Conservation (phyloP, 2,113 vertebrate genomes). For the Mohoua ochrocephala region DNA sequence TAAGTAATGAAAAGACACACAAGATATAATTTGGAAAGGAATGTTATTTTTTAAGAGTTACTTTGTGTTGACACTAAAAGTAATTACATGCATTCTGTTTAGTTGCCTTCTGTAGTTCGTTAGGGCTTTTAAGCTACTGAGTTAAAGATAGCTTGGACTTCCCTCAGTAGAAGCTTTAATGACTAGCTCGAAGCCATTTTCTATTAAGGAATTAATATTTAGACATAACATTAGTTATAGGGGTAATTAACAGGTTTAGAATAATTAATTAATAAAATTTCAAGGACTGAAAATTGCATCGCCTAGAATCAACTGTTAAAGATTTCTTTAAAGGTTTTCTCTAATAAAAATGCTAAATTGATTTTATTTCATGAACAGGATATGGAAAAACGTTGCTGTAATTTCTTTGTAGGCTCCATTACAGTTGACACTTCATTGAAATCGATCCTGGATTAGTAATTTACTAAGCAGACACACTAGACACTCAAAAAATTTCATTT, state of each 20-base stretch:
- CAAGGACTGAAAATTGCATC: background rate
- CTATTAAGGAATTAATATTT: slow-evolving; percentile 44
- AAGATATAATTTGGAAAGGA: background rate
- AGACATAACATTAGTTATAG: background rate
- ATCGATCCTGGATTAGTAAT: background rate
- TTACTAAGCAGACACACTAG: background rate
- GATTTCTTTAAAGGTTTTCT: background rate
- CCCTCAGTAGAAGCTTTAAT: background rate
- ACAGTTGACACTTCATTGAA: background rate
- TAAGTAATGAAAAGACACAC: background rate
- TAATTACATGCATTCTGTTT: background rate
- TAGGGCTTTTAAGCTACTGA: background rate
- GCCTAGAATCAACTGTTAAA: background rate
- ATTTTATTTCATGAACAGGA: background rate
- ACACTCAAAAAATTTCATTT: background rate
- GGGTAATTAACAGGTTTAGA: background rate
- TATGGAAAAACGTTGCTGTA: background rate
- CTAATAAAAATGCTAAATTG: background rate
- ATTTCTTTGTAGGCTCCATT: background rate
- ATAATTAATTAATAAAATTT: slow-evolving; percentile 21
- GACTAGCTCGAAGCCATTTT: slow-evolving; percentile 28
- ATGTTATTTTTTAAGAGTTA: background rate
- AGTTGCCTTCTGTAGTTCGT: background rate
- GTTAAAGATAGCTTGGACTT: background rate
- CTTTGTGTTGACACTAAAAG: background rate